A percentile compares a stretch with the other conserved stretches of the same genome.
phyloP scores from a whole-genome alignment of 2,888 invertebrate species.

The Electrophaes corylata region DNA sequence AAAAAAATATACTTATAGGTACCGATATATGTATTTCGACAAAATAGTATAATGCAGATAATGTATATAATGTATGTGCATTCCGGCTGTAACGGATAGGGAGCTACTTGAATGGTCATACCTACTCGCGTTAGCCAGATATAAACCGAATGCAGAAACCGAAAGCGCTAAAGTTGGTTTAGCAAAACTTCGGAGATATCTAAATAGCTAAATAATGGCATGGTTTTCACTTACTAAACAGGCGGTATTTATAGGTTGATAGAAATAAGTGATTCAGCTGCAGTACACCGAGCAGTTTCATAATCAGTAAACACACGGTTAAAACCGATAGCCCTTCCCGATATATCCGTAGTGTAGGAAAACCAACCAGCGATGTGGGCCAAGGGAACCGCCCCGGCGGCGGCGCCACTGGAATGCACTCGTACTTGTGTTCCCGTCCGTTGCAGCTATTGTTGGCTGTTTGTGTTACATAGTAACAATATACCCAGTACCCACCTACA shows the following conservation, averaged over 20 bases:
- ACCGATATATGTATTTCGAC: too few relatives aligned
- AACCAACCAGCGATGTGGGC: slow-evolving; percentile 23
- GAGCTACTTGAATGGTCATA: too few relatives aligned
- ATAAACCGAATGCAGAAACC: too few relatives aligned
- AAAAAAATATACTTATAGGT: too few relatives aligned
- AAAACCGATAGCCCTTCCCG: slow-evolving; percentile 22
- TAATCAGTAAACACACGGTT: slow-evolving; percentile 12
- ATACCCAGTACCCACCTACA: not conserved
- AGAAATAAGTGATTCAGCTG: not conserved
- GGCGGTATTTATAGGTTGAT: not conserved
- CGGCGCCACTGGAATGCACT: slow-evolving; percentile 25
- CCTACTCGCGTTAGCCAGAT: too few relatives aligned
- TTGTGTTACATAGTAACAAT: slow-evolving; percentile 12
- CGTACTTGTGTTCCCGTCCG: slow-evolving; percentile 19
- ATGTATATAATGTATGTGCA: too few relatives aligned
- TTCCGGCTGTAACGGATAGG: too few relatives aligned
- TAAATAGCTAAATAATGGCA: too few relatives aligned
- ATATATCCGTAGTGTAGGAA: slow-evolving; percentile 21
- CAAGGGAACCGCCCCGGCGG: slow-evolving; percentile 23
- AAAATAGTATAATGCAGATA: too few relatives aligned
- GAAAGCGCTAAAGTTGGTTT: too few relatives aligned
- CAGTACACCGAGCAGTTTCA: slow-evolving; percentile 18
- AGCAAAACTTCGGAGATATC: too few relatives aligned
- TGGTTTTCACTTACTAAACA: too few relatives aligned
- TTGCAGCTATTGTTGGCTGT: slow-evolving; percentile 26